A percentile compares a stretch with the other conserved stretches of the same genome.
phyloP scores from a whole-genome alignment of 1,140 invertebrate genomes.

The Leptinotarsa lineolata region DNA sequence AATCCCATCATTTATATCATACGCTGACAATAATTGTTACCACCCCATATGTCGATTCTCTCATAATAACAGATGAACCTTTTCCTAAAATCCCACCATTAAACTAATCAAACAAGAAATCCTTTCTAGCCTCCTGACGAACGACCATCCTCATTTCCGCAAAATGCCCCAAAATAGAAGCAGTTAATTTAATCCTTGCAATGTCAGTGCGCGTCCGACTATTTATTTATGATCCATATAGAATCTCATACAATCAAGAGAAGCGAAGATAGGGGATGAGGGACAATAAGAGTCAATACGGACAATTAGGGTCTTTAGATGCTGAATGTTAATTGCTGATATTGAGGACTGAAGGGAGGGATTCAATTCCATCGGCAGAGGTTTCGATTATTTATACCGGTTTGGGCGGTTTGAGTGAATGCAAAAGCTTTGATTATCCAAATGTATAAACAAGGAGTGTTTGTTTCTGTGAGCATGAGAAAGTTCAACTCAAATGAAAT shows the following conservation, averaged over 20 bases:
- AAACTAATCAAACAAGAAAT: constrained; percentile 12
- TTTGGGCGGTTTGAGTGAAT: not conserved
- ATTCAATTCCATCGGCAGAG: not conserved
- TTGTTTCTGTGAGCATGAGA: too few relatives aligned
- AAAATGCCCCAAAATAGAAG: constrained; percentile 15
- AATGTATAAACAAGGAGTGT: too few relatives aligned
- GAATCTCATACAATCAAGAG: constrained; percentile 12
- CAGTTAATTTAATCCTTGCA: constrained; percentile 18
- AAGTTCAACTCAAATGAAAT: too few relatives aligned
- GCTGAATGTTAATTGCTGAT: not conserved
- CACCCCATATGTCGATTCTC: not conserved
- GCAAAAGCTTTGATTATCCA: too few relatives aligned
- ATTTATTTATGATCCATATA: constrained; percentile 19
- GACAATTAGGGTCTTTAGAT: constrained; percentile 12
- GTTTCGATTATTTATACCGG: not conserved
- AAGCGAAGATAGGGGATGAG: constrained; percentile 1
- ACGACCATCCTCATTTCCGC: constrained; percentile 14
- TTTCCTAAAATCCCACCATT: constrained; percentile 13
- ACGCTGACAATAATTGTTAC: too few relatives aligned
- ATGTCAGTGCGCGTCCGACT: not conserved
- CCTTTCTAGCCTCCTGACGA: constrained; percentile 3
- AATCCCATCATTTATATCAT: too few relatives aligned
- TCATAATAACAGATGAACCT: constrained; percentile 3
- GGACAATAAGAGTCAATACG: constrained; percentile 15
- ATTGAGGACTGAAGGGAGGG: not conserved